These are phyloP conservation scores for Dromiciops gliroides DNA, from an alignment of 2,113 vertebrate species.

Conservation along the genomic window DNA sequence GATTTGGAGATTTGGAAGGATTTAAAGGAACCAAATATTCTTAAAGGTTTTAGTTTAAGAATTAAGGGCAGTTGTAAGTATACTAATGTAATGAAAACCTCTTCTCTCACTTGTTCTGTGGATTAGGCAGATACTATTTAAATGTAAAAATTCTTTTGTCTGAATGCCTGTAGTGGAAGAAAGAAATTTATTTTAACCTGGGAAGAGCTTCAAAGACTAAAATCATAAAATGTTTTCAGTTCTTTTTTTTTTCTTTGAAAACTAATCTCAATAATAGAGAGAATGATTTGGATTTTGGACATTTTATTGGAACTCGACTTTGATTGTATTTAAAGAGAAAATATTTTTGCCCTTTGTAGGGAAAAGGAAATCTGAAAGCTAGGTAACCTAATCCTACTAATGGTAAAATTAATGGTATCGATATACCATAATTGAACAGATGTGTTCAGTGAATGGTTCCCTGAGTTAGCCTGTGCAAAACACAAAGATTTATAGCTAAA, in stretches of 20 bases:
- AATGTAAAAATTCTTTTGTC: not conserved
- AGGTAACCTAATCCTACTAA: constrained; percentile 62
- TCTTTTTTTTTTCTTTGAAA: constrained; percentile 28
- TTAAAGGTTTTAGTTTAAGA: constrained; percentile 47
- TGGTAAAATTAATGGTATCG: constrained; percentile 48
- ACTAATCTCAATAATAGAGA: constrained; percentile 9
- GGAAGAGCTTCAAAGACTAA: not conserved
- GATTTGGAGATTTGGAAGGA: not conserved
- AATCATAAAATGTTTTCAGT: not conserved
- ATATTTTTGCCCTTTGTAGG: constrained; percentile 10
- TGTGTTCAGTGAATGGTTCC: not conserved
- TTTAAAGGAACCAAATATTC: constrained; percentile 19
- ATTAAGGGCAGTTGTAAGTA: not conserved
- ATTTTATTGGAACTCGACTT: constrained; percentile 19
- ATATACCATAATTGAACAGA: not conserved
- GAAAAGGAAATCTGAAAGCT: not conserved
- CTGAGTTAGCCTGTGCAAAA: not conserved
- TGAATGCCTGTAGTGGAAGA: not conserved
- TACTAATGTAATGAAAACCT: not conserved
- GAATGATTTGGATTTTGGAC: constrained; percentile 15
- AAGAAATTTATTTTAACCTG: not conserved
- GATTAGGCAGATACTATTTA: not conserved
- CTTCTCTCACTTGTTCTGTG: not conserved
- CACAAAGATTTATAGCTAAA: not conserved
- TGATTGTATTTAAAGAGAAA: constrained; percentile 27